phyloP scores from a whole-genome alignment of 2,797 vertebrate species.

The Coregonus sp. region DNA sequence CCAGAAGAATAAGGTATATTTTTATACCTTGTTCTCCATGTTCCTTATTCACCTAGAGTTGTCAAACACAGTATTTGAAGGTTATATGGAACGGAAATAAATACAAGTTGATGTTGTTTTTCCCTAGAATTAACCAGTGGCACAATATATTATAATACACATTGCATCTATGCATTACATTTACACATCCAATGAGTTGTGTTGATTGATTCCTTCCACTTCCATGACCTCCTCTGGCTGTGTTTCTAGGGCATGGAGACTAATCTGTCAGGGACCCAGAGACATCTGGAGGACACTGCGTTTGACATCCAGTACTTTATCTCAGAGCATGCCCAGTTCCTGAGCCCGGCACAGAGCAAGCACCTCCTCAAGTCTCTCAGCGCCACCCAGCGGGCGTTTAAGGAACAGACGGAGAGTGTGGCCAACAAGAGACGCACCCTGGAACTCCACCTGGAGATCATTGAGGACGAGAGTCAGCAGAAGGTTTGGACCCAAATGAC shows the following conservation, averaged over 20 bases:
- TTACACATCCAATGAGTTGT: background rate
- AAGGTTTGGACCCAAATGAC: constrained; percentile 81
- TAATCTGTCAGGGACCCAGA: constrained; percentile 70
- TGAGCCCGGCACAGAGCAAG: constrained; percentile 89
- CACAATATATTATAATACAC: background rate
- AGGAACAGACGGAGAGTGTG: constrained; percentile 80
- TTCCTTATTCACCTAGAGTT: background rate
- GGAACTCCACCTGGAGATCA: constrained; percentile 79
- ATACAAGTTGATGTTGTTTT: background rate
- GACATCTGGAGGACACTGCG: constrained; percentile 83
- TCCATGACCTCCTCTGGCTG: background rate
- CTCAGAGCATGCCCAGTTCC: constrained; percentile 89
- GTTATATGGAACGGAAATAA: background rate
- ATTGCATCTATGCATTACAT: too few species aligned
- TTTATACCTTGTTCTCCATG: constrained; percentile 14
- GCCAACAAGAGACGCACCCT: constrained; percentile 71
- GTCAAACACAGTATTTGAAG: background rate
- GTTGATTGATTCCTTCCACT: background rate
- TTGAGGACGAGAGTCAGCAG: constrained; percentile 80
- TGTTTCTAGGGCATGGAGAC: constrained; percentile 76
- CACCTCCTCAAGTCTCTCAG: constrained; percentile 88
- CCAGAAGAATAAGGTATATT: constrained; percentile 79
- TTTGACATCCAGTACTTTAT: constrained; percentile 93
- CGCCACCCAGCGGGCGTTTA: constrained; percentile 85
- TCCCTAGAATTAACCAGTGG: background rate